phyloP scores from a whole-genome alignment of 2,113 vertebrate genomes.

The Zeus faber region DNA sequence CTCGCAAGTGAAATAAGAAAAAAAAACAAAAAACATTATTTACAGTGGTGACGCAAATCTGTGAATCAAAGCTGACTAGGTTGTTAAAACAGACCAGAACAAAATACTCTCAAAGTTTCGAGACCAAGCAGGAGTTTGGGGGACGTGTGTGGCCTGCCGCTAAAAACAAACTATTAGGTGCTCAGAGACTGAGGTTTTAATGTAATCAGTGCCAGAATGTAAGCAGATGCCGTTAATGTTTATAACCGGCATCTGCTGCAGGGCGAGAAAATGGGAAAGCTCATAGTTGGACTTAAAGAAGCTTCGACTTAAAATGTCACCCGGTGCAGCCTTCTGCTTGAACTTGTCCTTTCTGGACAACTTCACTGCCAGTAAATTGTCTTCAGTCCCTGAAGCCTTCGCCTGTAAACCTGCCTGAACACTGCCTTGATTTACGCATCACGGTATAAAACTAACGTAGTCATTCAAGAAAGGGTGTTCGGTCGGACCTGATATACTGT shows the following conservation, averaged over 20 bases:
- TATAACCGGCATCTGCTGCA: no score
- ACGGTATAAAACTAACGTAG: neutral
- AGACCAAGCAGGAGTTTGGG: no score
- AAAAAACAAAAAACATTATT: conserved; percentile 18
- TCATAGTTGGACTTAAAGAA: no score
- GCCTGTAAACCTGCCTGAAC: neutral
- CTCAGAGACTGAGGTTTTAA: no score
- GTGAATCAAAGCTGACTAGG: conserved; percentile 18
- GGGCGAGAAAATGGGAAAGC: no score
- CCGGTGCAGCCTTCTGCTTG: neutral
- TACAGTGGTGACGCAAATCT: conserved; percentile 6
- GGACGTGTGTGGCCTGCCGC: no score
- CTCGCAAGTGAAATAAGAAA: conserved; percentile 11
- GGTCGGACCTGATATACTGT: neutral
- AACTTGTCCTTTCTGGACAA: neutral
- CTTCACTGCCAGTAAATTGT: neutral
- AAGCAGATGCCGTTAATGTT: no score
- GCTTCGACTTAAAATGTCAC: no score
- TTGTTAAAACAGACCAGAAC: neutral
- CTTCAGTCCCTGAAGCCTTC: neutral
- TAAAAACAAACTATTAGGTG: no score
- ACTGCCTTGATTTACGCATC: neutral
- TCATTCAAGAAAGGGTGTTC: conserved; percentile 2
- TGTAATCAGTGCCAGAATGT: no score
- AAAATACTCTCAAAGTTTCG: no score